These are phyloP conservation scores for Fabriciana adippe DNA, from an alignment of 2,888 invertebrate genomes.

Conservation along the genomic window DNA sequence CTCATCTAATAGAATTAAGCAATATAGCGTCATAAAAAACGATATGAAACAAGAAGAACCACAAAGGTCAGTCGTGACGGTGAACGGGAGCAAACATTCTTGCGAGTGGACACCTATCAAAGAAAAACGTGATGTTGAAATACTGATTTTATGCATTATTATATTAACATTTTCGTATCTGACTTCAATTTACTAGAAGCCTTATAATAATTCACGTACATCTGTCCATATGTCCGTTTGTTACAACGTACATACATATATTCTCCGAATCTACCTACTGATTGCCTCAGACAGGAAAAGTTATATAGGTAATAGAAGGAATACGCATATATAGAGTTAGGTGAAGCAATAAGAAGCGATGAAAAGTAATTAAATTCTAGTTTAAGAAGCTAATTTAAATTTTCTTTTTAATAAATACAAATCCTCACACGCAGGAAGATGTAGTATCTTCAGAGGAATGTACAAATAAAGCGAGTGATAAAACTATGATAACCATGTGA, in stretches of 20 bases:
- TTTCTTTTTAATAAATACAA: constrained; percentile 8
- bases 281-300: no score
- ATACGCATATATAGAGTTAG: no score
- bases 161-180: not conserved
- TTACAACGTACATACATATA: no score
- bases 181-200: not conserved
- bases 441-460: constrained; percentile 34
- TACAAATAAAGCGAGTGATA: constrained; percentile 30
- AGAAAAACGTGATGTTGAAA: constrained; percentile 10
- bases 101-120: constrained; percentile 11
- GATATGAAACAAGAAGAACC: constrained; percentile 36
- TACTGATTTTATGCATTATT: not conserved
- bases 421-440: constrained; percentile 20
- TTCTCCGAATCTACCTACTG: no score
- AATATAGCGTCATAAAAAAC: constrained; percentile 11
- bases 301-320: no score
- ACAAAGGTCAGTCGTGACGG: constrained; percentile 51
- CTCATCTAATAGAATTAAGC: constrained; percentile 5
- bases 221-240: not conserved
- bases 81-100: constrained; percentile 36
- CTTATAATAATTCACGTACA: not conserved
- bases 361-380: no score
- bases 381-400: no score
- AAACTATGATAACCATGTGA: constrained; percentile 28
- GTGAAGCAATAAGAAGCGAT: no score